phyloP scores from a whole-genome alignment of 2,797 vertebrate genomes.

The Aplochiton taeniatus region DNA sequence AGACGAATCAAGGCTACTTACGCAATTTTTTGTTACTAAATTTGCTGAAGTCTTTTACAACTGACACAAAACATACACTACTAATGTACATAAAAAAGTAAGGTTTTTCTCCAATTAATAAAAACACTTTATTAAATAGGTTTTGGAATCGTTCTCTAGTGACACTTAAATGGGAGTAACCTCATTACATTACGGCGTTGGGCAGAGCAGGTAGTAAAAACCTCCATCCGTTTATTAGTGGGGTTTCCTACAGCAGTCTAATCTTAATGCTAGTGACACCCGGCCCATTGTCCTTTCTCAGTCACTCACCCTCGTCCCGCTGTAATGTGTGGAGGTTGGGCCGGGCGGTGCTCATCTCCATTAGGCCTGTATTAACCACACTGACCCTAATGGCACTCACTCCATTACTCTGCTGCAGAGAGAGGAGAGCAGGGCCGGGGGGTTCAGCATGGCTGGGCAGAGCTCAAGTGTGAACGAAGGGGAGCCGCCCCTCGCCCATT shows the following conservation, averaged over 20 bases:
- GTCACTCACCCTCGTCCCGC: slow-evolving; percentile 49
- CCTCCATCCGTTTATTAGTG: slow-evolving; percentile 29
- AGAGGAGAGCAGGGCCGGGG: slow-evolving; percentile 54
- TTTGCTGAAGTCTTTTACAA: too few relatives aligned
- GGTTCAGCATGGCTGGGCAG: slow-evolving; percentile 78
- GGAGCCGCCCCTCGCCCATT: slow-evolving; percentile 75
- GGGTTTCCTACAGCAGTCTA: slow-evolving; percentile 35
- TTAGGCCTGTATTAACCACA: slow-evolving; percentile 74
- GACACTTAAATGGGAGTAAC: too few relatives aligned
- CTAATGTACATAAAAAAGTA: too few relatives aligned
- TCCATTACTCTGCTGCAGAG: slow-evolving; percentile 70
- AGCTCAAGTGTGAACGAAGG: slow-evolving; percentile 76
- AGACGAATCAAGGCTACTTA: too few relatives aligned
- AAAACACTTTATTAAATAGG: too few relatives aligned
- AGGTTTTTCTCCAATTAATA: too few relatives aligned
- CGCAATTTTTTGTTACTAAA: too few relatives aligned
- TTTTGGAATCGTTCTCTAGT: too few relatives aligned
- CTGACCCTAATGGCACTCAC: slow-evolving; percentile 76
- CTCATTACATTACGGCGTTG: neutral
- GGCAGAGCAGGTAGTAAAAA: slow-evolving; percentile 16
- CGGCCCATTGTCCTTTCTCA: slow-evolving; percentile 54
- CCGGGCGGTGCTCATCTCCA: slow-evolving; percentile 64
- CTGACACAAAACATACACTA: neutral
- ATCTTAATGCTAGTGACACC: slow-evolving; percentile 28
- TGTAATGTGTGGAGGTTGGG: slow-evolving; percentile 68